Evolutionary conservation across 2,888 invertebrate genomes (phyloP).

Genomic region (Lasioglossum morio): DNA sequence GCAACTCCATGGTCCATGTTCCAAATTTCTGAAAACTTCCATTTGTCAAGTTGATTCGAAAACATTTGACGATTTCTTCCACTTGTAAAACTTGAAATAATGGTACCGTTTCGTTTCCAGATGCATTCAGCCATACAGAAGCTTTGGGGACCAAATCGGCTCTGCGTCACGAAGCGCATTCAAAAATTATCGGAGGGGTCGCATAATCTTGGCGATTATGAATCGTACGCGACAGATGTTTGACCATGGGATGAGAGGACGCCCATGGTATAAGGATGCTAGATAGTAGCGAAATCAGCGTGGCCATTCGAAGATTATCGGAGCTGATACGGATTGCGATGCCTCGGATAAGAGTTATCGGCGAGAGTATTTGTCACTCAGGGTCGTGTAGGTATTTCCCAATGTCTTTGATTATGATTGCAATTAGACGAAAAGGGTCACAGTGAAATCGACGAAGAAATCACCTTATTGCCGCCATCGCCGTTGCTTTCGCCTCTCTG

Average conservation of each 20-base stretch:
- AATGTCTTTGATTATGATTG: constrained; percentile 16
- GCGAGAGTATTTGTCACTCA: neutral
- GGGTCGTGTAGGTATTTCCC: neutral
- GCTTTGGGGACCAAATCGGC: neutral
- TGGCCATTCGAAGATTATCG: neutral
- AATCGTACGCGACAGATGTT: constrained; percentile 6
- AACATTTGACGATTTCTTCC: too few species aligned
- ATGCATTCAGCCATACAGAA: neutral
- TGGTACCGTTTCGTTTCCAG: too few species aligned
- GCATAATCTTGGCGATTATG: neutral
- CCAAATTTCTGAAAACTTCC: neutral
- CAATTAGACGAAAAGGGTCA: constrained; percentile 39
- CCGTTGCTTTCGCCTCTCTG: constrained; percentile 82
- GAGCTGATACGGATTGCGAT: neutral
- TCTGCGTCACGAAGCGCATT: neutral
- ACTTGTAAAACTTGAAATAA: too few species aligned
- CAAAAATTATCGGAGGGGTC: neutral
- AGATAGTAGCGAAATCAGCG: neutral
- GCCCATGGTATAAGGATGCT: neutral
- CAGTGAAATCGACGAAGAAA: constrained; percentile 49
- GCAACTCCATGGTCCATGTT: too few species aligned
- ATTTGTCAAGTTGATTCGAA: too few species aligned
- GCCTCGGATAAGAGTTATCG: neutral
- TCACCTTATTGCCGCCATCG: constrained; percentile 38
- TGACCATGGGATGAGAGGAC: neutral